Conservation (phyloP, 1,140 invertebrate species). For the Drosophila obscura region DNA sequence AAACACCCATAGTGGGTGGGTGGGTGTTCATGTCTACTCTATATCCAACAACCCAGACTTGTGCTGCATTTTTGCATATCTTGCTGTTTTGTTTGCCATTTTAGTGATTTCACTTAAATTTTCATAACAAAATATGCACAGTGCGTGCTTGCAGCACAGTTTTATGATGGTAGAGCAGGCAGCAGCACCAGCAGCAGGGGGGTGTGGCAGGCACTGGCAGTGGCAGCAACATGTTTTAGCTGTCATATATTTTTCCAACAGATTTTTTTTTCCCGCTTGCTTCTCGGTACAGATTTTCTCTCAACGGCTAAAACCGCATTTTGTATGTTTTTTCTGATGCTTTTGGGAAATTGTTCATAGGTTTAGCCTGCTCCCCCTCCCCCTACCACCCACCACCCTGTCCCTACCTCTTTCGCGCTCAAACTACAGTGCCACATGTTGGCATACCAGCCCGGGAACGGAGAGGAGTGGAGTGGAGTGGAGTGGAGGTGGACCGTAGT, state of each 20-base stretch:
- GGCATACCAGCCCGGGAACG: slow-evolving; percentile 16
- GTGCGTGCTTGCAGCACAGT: slow-evolving; percentile 72
- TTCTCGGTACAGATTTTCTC: slow-evolving; percentile 52
- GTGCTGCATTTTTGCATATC: slow-evolving; percentile 64
- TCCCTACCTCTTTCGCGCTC: neutral
- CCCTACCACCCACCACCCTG: neutral
- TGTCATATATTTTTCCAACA: slow-evolving; percentile 77
- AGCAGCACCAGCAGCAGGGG: neutral
- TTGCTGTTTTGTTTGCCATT: slow-evolving; percentile 78
- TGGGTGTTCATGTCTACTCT: too few species aligned
- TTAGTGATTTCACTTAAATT: slow-evolving; percentile 82
- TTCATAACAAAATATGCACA: slow-evolving; percentile 79
- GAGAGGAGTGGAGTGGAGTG: neutral
- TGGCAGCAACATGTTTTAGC: slow-evolving; percentile 51
- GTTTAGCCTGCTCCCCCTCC: slow-evolving; percentile 56
- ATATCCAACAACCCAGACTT: neutral
- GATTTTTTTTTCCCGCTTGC: slow-evolving; percentile 47
- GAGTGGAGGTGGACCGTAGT: slow-evolving; percentile 9
- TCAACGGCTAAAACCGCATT: slow-evolving; percentile 75
- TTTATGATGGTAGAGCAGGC: slow-evolving; percentile 19
- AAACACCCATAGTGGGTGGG: too few species aligned
- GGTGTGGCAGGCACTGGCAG: neutral
- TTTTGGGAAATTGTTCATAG: slow-evolving; percentile 75
- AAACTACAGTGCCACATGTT: slow-evolving; percentile 36
- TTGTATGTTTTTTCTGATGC: slow-evolving; percentile 75